Base-by-base conservation (phyloP, 2,888 invertebrate species). In the Darwinula stevensoni region DNA sequence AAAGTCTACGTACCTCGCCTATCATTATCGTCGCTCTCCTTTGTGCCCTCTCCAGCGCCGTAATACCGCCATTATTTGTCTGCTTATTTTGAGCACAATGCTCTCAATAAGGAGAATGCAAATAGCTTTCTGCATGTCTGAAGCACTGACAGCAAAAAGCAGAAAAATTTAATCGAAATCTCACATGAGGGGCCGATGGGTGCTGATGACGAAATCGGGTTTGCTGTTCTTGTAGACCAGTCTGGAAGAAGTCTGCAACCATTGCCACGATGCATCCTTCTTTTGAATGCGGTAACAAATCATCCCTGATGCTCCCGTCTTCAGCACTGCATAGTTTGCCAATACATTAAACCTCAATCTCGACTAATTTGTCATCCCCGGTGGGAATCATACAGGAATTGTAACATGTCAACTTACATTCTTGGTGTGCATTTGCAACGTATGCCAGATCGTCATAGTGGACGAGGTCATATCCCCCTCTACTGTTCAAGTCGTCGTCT, bases 141-240 rank as follows among this genome's bases (percentile, higher is more conserved):
- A n/a, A n/a, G n/a, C n/a, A n/a, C n/a, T n/a, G n/a, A n/a, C n/a
- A n/a, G n/a, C n/a, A n/a, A n/a, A n/a, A n/a, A n/a, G n/a, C n/a
- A n/a, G n/a, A n/a, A n/a, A n/a, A n/a, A n/a, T n/a, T 22, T n/a
- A 22, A 22, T 6, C 9, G 22, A 29, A 12, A 15, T 30, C 73
- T 67, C 54, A 86, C 97, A 94, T 94, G 30, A 99, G 64, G 37
- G 94, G 86, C 39, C 97, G 63, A 57, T 99, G 97, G 28, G 94
- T 97, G 54, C 88, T 84, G 44, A 94, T 88, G 39, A 97, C 88
- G 51, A 91, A 91, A 52, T 99, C 97, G 1, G 94, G 91, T 52
- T 97, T 97, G 39, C 91, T 91, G 55, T 94, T 97, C 57, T 97
- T 97, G 59, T 94, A 97, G 42, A 94, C 86, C 41, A 97, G 65